phyloP scores from a whole-genome alignment of 2,113 vertebrate species.

The Salvelinus sp. region DNA sequence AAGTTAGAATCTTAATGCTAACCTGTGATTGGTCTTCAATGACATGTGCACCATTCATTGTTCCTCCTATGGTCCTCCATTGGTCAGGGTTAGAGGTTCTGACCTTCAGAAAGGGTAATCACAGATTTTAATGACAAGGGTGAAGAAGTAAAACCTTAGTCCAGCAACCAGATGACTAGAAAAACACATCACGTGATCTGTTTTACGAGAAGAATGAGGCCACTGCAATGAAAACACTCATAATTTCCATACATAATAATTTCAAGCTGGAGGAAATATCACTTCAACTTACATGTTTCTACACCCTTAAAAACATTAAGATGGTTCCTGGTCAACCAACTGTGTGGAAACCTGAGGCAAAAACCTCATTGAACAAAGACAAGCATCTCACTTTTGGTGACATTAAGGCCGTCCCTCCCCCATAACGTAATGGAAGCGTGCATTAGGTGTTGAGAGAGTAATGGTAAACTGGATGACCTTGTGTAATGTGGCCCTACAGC shows the following conservation, averaged over 20 bases:
- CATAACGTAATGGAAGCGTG: background rate
- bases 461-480: background rate
- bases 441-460: background rate
- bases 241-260: constrained; percentile 5
- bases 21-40: background rate
- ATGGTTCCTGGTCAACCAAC: too few relatives aligned
- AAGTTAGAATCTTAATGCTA: background rate
- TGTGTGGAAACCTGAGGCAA: background rate
- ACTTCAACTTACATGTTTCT: background rate
- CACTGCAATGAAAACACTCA: constrained; percentile 10
- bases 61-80: background rate
- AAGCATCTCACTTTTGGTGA: background rate
- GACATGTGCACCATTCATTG: background rate
- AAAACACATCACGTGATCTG: constrained; percentile 23
- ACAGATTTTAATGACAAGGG: constrained; percentile 19
- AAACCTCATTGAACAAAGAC: background rate
- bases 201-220: constrained; percentile 7
- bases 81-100: constrained; percentile 13
- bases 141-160: constrained; percentile 22
- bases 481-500: background rate
- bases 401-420: background rate
- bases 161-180: constrained; percentile 4
- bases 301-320: too few relatives aligned
- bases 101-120: constrained; percentile 21
- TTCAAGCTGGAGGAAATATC: background rate